Percentiles rank a stretch among this genome's conserved stretches.
phyloP scores from a whole-genome alignment of 1,140 invertebrate species.

The Macrocentrus cingulum region DNA sequence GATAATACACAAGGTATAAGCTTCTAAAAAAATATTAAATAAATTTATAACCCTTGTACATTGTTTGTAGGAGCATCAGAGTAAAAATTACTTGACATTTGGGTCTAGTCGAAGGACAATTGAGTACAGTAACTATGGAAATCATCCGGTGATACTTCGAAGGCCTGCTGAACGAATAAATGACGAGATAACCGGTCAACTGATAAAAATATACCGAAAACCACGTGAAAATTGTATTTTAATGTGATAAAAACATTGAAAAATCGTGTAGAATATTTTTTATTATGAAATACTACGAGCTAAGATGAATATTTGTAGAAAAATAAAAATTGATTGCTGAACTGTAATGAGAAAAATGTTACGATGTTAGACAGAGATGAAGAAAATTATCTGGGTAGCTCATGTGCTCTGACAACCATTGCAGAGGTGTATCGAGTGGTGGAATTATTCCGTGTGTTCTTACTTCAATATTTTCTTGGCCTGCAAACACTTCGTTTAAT shows the following conservation, averaged over 20 bases:
- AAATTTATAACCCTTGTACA: conserved; percentile 8
- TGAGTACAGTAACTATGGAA: conserved; percentile 55
- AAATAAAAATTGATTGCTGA: no score
- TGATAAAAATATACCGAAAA: conserved; percentile 40
- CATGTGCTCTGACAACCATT: conserved; percentile 97
- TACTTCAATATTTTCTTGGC: conserved; percentile 67
- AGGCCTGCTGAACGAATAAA: conserved; percentile 31
- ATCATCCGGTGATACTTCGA: conserved; percentile 52
- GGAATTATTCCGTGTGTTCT: conserved; percentile 89
- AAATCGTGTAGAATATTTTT: no score
- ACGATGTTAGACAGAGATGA: conserved; percentile 71
- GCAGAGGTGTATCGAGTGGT: conserved; percentile 86
- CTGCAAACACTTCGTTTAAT: conserved; percentile 71
- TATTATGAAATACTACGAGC: no score
- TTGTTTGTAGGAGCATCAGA: conserved; percentile 44
- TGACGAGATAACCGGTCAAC: conserved; percentile 27
- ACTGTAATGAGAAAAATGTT: not conserved
- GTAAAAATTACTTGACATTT: conserved; percentile 47
- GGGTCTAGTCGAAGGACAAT: conserved; percentile 51
- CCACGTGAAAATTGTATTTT: conserved; percentile 38
- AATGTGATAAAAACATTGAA: conserved; percentile 31
- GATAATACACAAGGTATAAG: conserved; percentile 47
- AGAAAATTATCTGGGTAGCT: conserved; percentile 99
- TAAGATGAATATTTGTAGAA: no score
- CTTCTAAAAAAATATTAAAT: no score